Evolutionary conservation across 2,113 vertebrate genomes (phyloP).

Genomic region (western clawed frog (Xenopus tropicalis)): UCB_Xtro_10.0 CM004443.2:120041501-120042000

Average conservation of each 20-base stretch:
- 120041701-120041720: slow-evolving; percentile 87
- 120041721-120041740: slow-evolving; percentile 87
- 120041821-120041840: slow-evolving; percentile 6
- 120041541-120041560: no score
- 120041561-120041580: no score
- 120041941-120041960: no score
- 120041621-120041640: no score
- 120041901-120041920: not conserved
- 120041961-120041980: no score
- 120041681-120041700: slow-evolving; percentile 80
- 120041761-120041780: slow-evolving; percentile 87
- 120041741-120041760: slow-evolving; percentile 81
- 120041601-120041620: no score
- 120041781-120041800: slow-evolving; percentile 96
- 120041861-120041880: not conserved
- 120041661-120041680: slow-evolving; percentile 65
- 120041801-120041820: slow-evolving; percentile 95
- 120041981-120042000: no score
- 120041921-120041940: not conserved
- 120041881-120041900: not conserved
- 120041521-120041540: no score
- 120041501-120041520: no score
- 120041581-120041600: no score
- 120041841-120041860: slow-evolving; percentile 25
- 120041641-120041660: no score